phyloP scores from a whole-genome alignment of 2,113 vertebrate genomes.

The human (Homo sapiens) region GRCh38 chr5:108764501-108765000 shows the following conservation, averaged over 20 bases:
- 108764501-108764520: no score
- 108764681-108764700: background rate
- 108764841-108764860: background rate
- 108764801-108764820: background rate
- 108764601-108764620: no score
- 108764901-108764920: background rate
- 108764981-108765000: background rate
- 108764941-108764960: background rate
- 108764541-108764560: no score
- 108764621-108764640: no score
- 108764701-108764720: conserved; percentile 12
- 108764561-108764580: no score
- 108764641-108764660: no score
- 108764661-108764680: no score
- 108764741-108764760: conserved; percentile 5
- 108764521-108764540: no score
- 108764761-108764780: background rate
- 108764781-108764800: background rate
- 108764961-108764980: background rate
- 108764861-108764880: background rate
- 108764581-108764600: no score
- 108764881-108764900: background rate
- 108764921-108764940: background rate
- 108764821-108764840: background rate
- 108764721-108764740: conserved; percentile 33